Base-by-base conservation (phyloP, 2,888 invertebrate genomes). In the Crepidodera aurea region DNA sequence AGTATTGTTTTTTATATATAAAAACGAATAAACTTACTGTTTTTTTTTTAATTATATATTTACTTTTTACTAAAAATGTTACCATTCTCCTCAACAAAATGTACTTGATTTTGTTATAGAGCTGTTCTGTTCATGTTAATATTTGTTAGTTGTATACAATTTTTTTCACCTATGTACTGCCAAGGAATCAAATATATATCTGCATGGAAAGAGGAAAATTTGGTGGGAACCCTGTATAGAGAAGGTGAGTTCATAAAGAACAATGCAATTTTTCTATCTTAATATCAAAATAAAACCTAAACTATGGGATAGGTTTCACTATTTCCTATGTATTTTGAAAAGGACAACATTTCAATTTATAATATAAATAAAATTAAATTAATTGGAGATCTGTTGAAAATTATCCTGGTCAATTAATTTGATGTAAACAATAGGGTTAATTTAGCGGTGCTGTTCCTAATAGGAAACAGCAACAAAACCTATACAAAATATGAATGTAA, bases 141-240 rank as follows among this genome's bases (percentile, higher is more conserved):
- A 39, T 57, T 56, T 61, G 61, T 61, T 61, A 56, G 55, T 63
- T 63, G 29, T 51, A 25, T 51, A 16, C 27, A 22, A 48, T 54
- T 54, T 34, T 57, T 60, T 54, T 63, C 63, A 59, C 40, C 62
- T 62, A 53, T 62, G 40, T 55, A 59, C 63, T 63, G 63, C 58
- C 59, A 54, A 27, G 63, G 63, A 59, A 62, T 50, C 63, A 59
- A 59, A 58, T 44, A 62, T 54, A 53, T 62, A 62, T 62, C 62
- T 57, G 55, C 59, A 55, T 63, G 63, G 63, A 63, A 63, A 51
- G 51, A 55, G 54, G 63, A 55, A 59, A 40, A 59, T 55, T 63
- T 63, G 63, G 63, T 63, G 63, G 63, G 63, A 63, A 63, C 63
- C 63, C 63, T 63, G 63, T 63, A 51, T 59, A 51, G 22, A 34